Percentiles rank a stretch among this genome's conserved stretches.
Evolutionary conservation across 2,888 invertebrate genomes (phyloP).

Genomic region (Willowsia nigromaculata): DNA sequence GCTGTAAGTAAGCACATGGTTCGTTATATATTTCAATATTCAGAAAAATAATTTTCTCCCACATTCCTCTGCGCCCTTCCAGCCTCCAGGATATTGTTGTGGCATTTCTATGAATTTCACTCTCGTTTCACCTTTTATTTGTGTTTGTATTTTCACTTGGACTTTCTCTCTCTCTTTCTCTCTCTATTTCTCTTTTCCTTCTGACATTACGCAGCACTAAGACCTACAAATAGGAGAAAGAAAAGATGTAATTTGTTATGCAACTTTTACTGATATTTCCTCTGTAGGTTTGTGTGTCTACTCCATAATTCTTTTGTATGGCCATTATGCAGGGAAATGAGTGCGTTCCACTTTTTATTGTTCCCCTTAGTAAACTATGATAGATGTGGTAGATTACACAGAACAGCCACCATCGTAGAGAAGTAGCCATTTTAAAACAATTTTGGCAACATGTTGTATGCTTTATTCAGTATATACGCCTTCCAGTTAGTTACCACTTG

Average conservation of each 20-base stretch:
- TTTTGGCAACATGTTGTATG: constrained; percentile 15
- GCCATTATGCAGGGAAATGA: neutral
- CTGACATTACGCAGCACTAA: neutral
- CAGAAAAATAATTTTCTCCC: neutral
- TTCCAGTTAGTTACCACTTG: too few species aligned
- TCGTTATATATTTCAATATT: neutral
- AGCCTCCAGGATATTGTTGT: constrained; percentile 10
- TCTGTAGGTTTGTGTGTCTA: neutral
- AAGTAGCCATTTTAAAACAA: neutral
- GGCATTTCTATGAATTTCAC: constrained; percentile 12
- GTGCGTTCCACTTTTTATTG: constrained; percentile 2
- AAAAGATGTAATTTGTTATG: neutral
- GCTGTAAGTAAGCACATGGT: neutral
- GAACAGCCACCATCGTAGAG: neutral
- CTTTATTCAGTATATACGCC: neutral
- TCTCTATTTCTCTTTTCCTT: neutral
- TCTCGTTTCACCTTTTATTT: constrained; percentile 32
- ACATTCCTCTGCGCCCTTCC: neutral
- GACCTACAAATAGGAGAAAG: neutral
- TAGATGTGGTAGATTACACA: neutral
- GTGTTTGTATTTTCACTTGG: neutral
- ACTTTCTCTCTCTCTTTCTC: neutral
- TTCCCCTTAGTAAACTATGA: constrained; percentile 14
- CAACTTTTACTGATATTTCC: neutral
- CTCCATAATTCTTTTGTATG: constrained; percentile 6